Conservation (phyloP, 2,797 vertebrate species). For the Remorina albescens region DNA sequence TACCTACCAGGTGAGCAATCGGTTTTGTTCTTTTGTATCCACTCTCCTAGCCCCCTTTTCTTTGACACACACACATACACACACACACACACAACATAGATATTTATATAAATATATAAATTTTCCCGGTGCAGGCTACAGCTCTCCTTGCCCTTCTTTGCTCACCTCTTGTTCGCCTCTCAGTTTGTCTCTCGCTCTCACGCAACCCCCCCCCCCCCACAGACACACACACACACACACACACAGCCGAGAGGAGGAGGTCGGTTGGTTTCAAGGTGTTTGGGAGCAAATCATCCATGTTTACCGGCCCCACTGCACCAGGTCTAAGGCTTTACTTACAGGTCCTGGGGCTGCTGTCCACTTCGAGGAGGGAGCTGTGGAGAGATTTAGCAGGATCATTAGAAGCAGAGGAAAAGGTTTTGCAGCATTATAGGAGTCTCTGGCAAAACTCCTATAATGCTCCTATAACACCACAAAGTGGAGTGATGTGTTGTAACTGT, state of each 20-base stretch:
- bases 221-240: constrained; percentile 6
- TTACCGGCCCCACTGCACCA: constrained; percentile 48
- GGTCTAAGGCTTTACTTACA: constrained; percentile 61
- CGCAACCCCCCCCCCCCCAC: no score
- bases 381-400: constrained; percentile 65
- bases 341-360: constrained; percentile 58
- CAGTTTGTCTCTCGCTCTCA: not conserved
- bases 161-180: constrained; percentile 20
- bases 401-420: constrained; percentile 30
- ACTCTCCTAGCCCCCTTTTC: constrained; percentile 23
- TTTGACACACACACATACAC: no score
- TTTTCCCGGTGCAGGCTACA: constrained; percentile 4
- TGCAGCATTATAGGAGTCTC: constrained; percentile 30
- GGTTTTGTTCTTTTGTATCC: constrained; percentile 10
- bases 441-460: no score
- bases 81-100: constrained; percentile 3
- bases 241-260: constrained; percentile 39
- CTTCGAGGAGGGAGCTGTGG: constrained; percentile 36
- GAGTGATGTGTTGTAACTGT: not conserved
- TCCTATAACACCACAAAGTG: no score
- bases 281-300: constrained; percentile 66
- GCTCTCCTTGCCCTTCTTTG: constrained; percentile 33
- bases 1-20: constrained; percentile 39
- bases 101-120: no score
- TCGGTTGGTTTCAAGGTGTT: constrained; percentile 62